These are phyloP conservation scores for Platygyra sinensis DNA, from an alignment of 64 coral and sea anemone genomes.

Conservation along the genomic window DNA sequence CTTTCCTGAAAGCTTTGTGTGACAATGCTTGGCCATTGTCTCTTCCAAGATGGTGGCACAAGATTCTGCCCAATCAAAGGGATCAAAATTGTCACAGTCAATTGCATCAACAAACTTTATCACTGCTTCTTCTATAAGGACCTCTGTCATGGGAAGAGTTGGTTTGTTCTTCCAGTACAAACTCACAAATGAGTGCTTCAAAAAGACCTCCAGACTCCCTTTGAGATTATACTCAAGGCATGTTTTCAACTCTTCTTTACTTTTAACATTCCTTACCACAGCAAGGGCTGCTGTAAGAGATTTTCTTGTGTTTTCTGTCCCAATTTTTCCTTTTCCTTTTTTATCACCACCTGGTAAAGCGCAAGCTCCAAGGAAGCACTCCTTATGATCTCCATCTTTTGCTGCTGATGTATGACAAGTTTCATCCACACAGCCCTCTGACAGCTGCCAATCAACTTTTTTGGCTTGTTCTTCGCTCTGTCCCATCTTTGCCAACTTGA, in stretches of 20 bases:
- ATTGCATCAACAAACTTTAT: not conserved
- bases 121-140: slow-evolving; percentile 8
- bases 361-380: not conserved
- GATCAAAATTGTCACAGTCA: not conserved
- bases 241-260: not conserved
- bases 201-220: slow-evolving; percentile 28
- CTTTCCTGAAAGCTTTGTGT: not conserved
- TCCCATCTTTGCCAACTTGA: slow-evolving; percentile 33
- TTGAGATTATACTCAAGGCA: slow-evolving; percentile 5
- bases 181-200: slow-evolving; percentile 36
- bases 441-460: slow-evolving; percentile 25
- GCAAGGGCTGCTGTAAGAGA: slow-evolving; percentile 17
- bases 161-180: slow-evolving; percentile 57
- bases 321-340: slow-evolving; percentile 37
- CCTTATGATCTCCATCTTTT: not conserved
- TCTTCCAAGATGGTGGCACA: not conserved
- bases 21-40: slow-evolving; percentile 38
- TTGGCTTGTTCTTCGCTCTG: slow-evolving; percentile 9
- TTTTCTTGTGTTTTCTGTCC: slow-evolving; percentile 13
- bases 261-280: slow-evolving; percentile 2
- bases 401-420: slow-evolving; percentile 26
- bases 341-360: slow-evolving; percentile 41
- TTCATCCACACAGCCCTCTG: not conserved
- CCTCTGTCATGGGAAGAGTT: slow-evolving; percentile 34
- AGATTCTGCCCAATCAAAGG: slow-evolving; percentile 1